Percentiles rank a stretch among this genome's conserved stretches.
Conservation (phyloP, 2,888 invertebrate genomes). For the Acrocera orbiculus region DNA sequence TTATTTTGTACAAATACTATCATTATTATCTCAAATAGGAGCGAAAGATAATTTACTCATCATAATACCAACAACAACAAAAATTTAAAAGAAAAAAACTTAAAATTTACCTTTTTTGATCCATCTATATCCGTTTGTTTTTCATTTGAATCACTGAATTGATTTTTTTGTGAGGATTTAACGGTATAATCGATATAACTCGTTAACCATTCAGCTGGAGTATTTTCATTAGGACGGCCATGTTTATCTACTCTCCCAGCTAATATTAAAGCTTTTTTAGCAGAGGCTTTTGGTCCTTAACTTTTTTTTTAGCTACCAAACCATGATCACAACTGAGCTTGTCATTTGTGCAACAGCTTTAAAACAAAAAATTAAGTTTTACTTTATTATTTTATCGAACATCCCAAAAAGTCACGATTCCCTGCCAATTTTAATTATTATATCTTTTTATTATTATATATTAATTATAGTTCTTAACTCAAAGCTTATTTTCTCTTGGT, state of each 20-base stretch:
- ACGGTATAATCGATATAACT: conserved; percentile 48
- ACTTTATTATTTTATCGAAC: too few species aligned
- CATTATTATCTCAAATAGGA: neutral
- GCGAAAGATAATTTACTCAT: too few species aligned
- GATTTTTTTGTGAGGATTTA: conserved; percentile 17
- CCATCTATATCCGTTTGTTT: conserved; percentile 21
- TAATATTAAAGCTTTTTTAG: conserved; percentile 77
- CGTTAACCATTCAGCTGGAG: conserved; percentile 78
- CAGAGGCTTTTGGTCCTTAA: conserved; percentile 79
- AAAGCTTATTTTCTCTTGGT: too few species aligned
- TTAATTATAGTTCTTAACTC: too few species aligned
- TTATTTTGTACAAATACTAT: too few species aligned
- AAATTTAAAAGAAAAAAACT: too few species aligned
- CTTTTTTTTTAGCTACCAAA: conserved; percentile 92
- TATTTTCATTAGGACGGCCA: conserved; percentile 93
- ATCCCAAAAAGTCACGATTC: too few species aligned
- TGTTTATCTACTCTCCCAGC: conserved; percentile 86
- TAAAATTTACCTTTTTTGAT: conserved; percentile 25
- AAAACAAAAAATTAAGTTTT: neutral
- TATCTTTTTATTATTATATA: too few species aligned
- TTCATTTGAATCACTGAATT: conserved; percentile 15
- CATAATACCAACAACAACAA: too few species aligned
- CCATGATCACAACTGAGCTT: conserved; percentile 97
- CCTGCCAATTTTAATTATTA: too few species aligned
- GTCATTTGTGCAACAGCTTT: conserved; percentile 90